phyloP scores from a whole-genome alignment of 1,140 invertebrate species.

The Panulirus ornatus region DNA sequence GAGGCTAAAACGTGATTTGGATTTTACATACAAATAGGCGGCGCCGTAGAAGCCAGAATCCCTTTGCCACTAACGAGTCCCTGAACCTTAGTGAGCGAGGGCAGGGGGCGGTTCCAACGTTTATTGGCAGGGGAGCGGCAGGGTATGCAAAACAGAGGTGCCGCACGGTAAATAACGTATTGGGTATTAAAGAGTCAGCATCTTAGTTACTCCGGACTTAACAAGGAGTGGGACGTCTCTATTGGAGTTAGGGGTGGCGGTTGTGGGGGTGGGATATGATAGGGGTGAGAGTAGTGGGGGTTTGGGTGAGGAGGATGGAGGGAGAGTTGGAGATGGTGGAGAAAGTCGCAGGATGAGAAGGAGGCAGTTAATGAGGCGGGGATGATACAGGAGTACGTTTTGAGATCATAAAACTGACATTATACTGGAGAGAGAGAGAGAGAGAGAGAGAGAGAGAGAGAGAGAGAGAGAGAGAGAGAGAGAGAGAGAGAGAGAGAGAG shows the following conservation, averaged over 20 bases:
- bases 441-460: neutral
- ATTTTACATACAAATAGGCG: slow-evolving; percentile 65
- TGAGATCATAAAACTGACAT: no score
- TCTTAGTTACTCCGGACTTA: slow-evolving; percentile 64
- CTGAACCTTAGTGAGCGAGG: slow-evolving; percentile 40
- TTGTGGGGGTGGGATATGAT: neutral
- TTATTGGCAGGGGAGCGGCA: slow-evolving; percentile 58
- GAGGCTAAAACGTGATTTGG: slow-evolving; percentile 63
- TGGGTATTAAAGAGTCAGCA: slow-evolving; percentile 71
- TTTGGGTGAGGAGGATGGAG: neutral
- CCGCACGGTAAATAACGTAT: slow-evolving; percentile 68
- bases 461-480: neutral
- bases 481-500: slow-evolving; percentile 44
- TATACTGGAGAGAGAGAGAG: neutral
- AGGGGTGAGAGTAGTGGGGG: neutral
- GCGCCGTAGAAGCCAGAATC: slow-evolving; percentile 29
- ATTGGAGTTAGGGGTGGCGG: slow-evolving; percentile 20
- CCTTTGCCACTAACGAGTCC: slow-evolving; percentile 35
- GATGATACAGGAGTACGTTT: no score
- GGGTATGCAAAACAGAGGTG: slow-evolving; percentile 72
- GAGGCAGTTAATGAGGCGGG: neutral
- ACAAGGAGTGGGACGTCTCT: slow-evolving; percentile 52
- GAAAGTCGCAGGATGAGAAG: neutral
- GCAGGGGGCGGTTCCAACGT: slow-evolving; percentile 34
- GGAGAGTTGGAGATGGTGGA: no score